These are phyloP conservation scores for Tetrax tetrax DNA, from an alignment of 2,113 vertebrate species.

Conservation along the genomic window DNA sequence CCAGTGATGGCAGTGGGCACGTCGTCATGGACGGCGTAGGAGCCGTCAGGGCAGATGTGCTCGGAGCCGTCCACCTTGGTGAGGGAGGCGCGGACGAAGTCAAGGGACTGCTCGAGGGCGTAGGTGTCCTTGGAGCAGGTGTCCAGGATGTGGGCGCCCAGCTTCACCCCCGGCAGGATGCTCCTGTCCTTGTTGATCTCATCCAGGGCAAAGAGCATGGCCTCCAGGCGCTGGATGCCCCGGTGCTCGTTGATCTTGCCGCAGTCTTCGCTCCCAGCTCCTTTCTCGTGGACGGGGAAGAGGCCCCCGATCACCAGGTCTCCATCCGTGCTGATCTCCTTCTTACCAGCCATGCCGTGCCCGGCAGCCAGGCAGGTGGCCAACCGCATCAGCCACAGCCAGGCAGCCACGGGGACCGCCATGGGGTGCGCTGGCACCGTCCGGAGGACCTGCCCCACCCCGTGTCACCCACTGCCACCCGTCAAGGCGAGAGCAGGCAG, in stretches of 20 bases:
- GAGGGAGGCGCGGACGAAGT: conserved; percentile 94
- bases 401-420: conserved; percentile 22
- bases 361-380: conserved; percentile 1
- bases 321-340: conserved; percentile 90
- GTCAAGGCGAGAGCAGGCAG: not conserved
- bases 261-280: conserved; percentile 86
- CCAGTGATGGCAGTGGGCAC: conserved; percentile 92
- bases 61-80: conserved; percentile 91
- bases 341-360: conserved; percentile 77
- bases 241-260: conserved; percentile 93
- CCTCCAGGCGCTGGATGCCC: conserved; percentile 97
- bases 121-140: conserved; percentile 98
- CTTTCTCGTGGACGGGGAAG: conserved; percentile 95
- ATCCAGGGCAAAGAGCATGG: conserved; percentile 96
- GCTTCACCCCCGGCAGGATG: conserved; percentile 88
- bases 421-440: not conserved
- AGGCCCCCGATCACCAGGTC: conserved; percentile 95
- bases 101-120: conserved; percentile 94
- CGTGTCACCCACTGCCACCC: not conserved
- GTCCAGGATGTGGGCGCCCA: conserved; percentile 95
- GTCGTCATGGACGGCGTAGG: conserved; percentile 90
- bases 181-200: conserved; percentile 90
- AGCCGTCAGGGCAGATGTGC: conserved; percentile 95
- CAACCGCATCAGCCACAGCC: conserved; percentile 54
- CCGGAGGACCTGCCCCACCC: not conserved